phyloP scores from a whole-genome alignment of 2,888 invertebrate species.

The Vanessa cardui region DNA sequence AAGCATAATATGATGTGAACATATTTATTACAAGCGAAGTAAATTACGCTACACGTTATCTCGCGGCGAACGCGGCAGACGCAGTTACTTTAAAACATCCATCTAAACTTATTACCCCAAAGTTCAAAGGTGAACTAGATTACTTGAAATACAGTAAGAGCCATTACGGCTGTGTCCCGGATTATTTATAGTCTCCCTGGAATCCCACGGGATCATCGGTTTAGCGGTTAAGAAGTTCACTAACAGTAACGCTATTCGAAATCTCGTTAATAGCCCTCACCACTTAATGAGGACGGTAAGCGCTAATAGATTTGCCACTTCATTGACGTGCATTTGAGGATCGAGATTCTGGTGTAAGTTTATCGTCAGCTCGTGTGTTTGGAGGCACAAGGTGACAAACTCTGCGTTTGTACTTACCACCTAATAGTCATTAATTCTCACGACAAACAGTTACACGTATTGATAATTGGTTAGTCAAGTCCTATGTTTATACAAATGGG shows the following conservation, averaged over 20 bases:
- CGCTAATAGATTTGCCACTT: background rate
- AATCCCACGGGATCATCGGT: constrained; percentile 31
- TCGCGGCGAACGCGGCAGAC: background rate
- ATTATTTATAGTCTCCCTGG: constrained; percentile 24
- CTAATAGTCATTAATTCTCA: too few species aligned
- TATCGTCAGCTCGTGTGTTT: too few species aligned
- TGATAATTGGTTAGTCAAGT: too few species aligned
- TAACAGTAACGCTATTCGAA: constrained; percentile 3
- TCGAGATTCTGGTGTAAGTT: too few species aligned
- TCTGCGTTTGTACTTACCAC: too few species aligned
- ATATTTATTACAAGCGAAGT: background rate
- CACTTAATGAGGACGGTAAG: background rate
- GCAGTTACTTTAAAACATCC: constrained; percentile 15
- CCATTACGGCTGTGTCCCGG: constrained; percentile 38
- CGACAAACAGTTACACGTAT: too few species aligned
- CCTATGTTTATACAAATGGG: too few species aligned
- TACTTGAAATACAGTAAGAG: constrained; percentile 48
- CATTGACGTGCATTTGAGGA: too few species aligned
- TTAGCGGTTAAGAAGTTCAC: background rate
- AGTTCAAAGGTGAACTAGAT: constrained; percentile 38
- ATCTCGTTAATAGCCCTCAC: constrained; percentile 30
- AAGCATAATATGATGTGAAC: too few species aligned
- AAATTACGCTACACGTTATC: background rate
- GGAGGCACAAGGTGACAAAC: too few species aligned
- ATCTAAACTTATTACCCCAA: constrained; percentile 28